phyloP scores from a whole-genome alignment of 1,140 invertebrate species.

The Lasioglossum baleicum region DNA sequence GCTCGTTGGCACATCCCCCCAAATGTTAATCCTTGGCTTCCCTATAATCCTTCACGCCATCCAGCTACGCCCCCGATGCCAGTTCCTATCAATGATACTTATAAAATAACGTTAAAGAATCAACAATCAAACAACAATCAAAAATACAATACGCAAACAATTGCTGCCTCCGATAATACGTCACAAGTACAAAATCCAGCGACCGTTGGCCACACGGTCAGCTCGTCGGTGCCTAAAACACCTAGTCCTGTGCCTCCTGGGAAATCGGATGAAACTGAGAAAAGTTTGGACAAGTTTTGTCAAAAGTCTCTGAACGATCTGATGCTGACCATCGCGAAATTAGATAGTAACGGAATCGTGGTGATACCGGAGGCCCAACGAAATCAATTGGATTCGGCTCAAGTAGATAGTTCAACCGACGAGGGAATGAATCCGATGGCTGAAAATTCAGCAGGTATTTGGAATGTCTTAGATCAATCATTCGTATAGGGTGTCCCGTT shows the following conservation, averaged over 20 bases:
- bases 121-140: constrained; percentile 67
- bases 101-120: constrained; percentile 84
- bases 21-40: constrained; percentile 67
- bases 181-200: constrained; percentile 55
- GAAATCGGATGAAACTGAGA: constrained; percentile 80
- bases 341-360: constrained; percentile 90
- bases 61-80: constrained; percentile 62
- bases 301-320: constrained; percentile 91
- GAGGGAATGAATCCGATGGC: constrained; percentile 71
- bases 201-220: constrained; percentile 80
- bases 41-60: constrained; percentile 60
- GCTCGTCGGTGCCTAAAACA: constrained; percentile 90
- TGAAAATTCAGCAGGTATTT: constrained; percentile 71
- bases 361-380: constrained; percentile 82
- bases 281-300: constrained; percentile 87
- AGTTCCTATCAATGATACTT: constrained; percentile 80
- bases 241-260: constrained; percentile 83
- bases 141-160: constrained; percentile 67
- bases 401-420: constrained; percentile 77
- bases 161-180: constrained; percentile 41
- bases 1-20: constrained; percentile 78
- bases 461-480: not conserved
- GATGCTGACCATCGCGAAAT: constrained; percentile 90
- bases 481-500: not conserved
- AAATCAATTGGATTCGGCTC: constrained; percentile 74